These are phyloP conservation scores for Poeciliopsis infans DNA, from an alignment of 2,797 vertebrate species.

Conservation along the genomic window DNA sequence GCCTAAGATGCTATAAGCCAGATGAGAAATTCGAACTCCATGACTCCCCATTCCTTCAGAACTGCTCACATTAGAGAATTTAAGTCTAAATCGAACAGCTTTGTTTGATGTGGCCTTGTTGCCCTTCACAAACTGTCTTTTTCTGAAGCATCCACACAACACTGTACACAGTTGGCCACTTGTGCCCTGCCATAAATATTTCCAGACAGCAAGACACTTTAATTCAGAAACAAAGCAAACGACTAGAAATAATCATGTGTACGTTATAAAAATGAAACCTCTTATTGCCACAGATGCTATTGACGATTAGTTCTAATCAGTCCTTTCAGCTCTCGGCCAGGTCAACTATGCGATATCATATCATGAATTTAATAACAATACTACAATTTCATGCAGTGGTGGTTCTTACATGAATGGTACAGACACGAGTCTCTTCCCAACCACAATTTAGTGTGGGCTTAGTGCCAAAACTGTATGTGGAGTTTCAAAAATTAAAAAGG, in stretches of 20 bases:
- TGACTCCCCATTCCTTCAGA: conserved; percentile 31
- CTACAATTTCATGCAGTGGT: neutral
- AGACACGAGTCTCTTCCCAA: neutral
- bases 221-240: neutral
- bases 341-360: too few relatives aligned
- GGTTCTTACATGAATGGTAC: neutral
- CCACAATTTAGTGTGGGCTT: neutral
- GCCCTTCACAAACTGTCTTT: conserved; percentile 20
- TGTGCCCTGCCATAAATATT: conserved; percentile 18
- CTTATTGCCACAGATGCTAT: neutral
- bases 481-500: neutral
- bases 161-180: conserved; percentile 8
- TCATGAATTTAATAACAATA: neutral
- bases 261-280: neutral
- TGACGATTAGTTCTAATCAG: neutral
- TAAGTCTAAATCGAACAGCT: conserved; percentile 39
- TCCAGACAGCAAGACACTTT: conserved; percentile 15
- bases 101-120: conserved; percentile 43
- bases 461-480: neutral
- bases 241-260: neutral
- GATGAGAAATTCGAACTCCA: conserved; percentile 50
- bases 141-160: conserved; percentile 20
- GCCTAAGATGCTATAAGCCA: conserved; percentile 62
- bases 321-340: neutral
- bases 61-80: conserved; percentile 34